Evolutionary conservation across 92 coral and sea anemone species (phyloP), one percentile per base, ranked within the genome.

Genomic region (Epizoanthus ramosus): DNA sequence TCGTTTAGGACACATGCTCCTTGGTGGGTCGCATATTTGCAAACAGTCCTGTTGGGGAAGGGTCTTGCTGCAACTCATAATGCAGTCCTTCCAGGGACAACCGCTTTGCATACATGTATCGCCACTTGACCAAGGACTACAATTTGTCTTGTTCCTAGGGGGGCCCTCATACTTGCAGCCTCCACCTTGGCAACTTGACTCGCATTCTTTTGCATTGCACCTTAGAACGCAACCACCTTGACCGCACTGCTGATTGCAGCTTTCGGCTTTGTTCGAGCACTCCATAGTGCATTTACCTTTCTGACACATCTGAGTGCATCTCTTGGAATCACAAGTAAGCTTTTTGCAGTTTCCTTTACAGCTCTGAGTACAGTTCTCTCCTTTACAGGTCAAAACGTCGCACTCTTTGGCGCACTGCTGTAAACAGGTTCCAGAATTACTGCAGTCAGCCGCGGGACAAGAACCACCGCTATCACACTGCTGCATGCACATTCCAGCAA

Each of bases 261-360:
- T 18, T 13, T 37, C 18, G 41, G 57, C 81, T n/a, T 83, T 59
- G 10, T 58, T 71, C 14, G 80, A 71, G 73, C 87, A 83, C 15
- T 73, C 67, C 47, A 83, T 57, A 18, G 33, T 18, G 45, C 87
- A 83, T 21, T 79, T 79, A 33, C 80, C 61, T 15, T 80, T 73
- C 8, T 59, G 65, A 45, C 87, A 83, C 54, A 39, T 60, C 39
- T 83, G 87, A 2, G 18, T 19, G 28, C 87, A 83, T 31, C 74
- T 69, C 12, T 83, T 63, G 41, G 87, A 79, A 60, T 80, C 74
- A 71, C 87, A 83, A 12, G 81, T 83, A 3, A 73, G 41, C 22
- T 14, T 3, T 57, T 57, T 57, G 60, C 60, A 57, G 19, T 14
- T 57, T 13, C 60, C 60, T 57, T 57, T n/a, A 3, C 17, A 14